Evolutionary conservation across 2,888 invertebrate genomes (phyloP).

Genomic region (Lapara coniferarum): DNA sequence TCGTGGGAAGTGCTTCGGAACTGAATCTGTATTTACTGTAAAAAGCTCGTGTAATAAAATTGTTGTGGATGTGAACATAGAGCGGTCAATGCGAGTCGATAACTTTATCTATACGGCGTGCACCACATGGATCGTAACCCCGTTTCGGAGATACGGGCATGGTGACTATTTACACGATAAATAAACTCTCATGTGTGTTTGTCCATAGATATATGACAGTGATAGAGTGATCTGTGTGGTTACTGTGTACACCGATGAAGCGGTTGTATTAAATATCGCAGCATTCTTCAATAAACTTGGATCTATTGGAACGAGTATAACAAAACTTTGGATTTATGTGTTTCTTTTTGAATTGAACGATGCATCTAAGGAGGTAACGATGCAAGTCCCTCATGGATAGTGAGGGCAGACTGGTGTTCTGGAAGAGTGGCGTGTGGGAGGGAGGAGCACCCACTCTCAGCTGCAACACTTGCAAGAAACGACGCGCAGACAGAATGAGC

Average conservation of each 20-base stretch:
- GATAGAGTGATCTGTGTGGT: conserved; percentile 36
- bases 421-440: conserved; percentile 78
- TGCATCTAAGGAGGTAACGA: conserved; percentile 42
- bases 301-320: conserved; percentile 31
- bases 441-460: conserved; percentile 71
- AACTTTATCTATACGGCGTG: conserved; percentile 47
- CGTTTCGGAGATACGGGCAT: conserved; percentile 48
- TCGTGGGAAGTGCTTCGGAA: conserved; percentile 39
- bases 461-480: conserved; percentile 77
- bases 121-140: conserved; percentile 57
- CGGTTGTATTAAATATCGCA: background rate
- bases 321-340: conserved; percentile 30
- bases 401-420: conserved; percentile 75
- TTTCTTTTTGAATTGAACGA: conserved; percentile 34
- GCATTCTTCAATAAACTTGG: conserved; percentile 30
- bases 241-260: conserved; percentile 39
- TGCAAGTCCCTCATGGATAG: conserved; percentile 68
- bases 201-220: conserved; percentile 46
- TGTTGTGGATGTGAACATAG: conserved; percentile 38
- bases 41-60: conserved; percentile 28
- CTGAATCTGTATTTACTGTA: conserved; percentile 21
- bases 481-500: conserved; percentile 74
- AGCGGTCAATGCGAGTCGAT: conserved; percentile 45
- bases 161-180: conserved; percentile 57
- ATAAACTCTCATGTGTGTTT: conserved; percentile 48